Conservation (phyloP, 2,888 invertebrate species). For the Phalera bucephala region DNA sequence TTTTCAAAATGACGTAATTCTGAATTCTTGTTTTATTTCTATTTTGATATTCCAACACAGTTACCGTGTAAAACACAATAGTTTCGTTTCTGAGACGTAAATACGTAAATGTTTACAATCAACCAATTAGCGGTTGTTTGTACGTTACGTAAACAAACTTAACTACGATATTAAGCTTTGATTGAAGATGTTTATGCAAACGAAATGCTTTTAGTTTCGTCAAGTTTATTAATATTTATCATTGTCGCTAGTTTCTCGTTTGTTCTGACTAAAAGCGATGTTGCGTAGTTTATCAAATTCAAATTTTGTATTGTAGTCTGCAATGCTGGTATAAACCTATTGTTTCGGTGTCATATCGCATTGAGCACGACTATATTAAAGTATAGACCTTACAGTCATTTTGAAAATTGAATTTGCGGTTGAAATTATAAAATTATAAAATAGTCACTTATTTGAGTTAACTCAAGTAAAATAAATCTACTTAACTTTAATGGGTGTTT, state of each 20-base stretch:
- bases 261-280: conserved; percentile 8
- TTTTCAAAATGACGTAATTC: too few relatives aligned
- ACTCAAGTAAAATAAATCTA: too few relatives aligned
- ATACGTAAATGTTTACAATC: conserved; percentile 33
- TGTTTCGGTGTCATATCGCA: too few relatives aligned
- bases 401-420: too few relatives aligned
- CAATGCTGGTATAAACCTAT: too few relatives aligned
- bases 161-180: conserved; percentile 19
- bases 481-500: too few relatives aligned
- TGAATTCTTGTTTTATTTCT: too few relatives aligned
- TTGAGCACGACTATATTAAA: too few relatives aligned
- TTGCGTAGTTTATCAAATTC: conserved; percentile 15
- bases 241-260: conserved; percentile 12
- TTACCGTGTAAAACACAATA: conserved; percentile 2
- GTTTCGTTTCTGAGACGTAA: conserved; percentile 1
- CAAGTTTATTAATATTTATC: conserved; percentile 21
- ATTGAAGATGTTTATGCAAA: conserved; percentile 26
- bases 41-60: not conserved
- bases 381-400: too few relatives aligned
- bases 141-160: conserved; percentile 22
- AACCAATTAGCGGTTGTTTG: conserved; percentile 45
- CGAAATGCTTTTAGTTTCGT: conserved; percentile 21
- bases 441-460: too few relatives aligned
- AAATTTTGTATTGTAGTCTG: conserved; percentile 10
- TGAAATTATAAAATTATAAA: too few relatives aligned